Evolutionary conservation across 2,888 invertebrate species (phyloP), one percentile per base, ranked within the genome.

Genomic region (Thalpophila matura): DNA sequence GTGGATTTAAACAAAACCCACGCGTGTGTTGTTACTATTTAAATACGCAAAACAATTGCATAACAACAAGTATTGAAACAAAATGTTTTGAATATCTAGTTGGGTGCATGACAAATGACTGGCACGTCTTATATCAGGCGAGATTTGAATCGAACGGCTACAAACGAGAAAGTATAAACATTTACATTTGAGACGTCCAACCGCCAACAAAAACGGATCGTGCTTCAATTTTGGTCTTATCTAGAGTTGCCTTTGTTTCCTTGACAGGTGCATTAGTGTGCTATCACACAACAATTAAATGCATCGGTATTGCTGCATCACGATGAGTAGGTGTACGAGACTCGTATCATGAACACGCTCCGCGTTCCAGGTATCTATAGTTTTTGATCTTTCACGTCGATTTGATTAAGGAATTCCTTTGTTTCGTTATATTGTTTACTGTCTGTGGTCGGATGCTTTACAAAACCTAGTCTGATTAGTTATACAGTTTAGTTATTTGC

Each of bases 261-360:
- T 90, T 94, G 95, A 94, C 95, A 94, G 95, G 94, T 95, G 94
- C 95, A 94, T 95, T 95, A 95, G 94, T 86, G 88, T 86, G 89
- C 87, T 94, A 94, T 92, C 92, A 89, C 87, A 90, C 90, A 93
- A 92, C 94, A 95, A 95, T 95, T 95, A 95, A 95, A 94, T 90
- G 93, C 91, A 91, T 89, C 93, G 83, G 84, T 84, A 81, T 74
- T 87, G 94, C 94, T 78, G 82, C 86, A 86, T 94, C 94, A 94
- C 77, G 82, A 82, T 94, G 93, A 93, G 85, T 91, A 65, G 70
- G 66, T 73, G 55, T 76, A 71, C 59, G 55, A 65, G 60, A 54
- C 73, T 74, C 70, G 70, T 79, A 79, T 79, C 79, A 81, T 79
- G 79, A 79, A 74, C 70, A 62, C 73, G 79, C 63, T 79, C 76